Conservation (phyloP, 2,113 vertebrate species). For the Thermophis baileyi region DNA sequence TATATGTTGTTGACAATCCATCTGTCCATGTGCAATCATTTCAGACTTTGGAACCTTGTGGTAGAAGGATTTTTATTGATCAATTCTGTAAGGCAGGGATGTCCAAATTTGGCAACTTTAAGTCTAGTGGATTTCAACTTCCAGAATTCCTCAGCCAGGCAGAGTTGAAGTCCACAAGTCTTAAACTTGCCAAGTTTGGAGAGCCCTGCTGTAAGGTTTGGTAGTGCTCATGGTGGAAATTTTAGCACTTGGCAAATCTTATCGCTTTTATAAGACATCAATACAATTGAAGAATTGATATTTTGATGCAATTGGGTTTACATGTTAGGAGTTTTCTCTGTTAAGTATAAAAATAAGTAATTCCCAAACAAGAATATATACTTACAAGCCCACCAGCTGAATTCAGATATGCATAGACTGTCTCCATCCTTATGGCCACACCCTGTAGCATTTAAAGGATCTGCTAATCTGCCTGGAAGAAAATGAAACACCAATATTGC, state of each 20-base stretch:
- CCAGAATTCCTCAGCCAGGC: not conserved
- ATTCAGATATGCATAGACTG: slow-evolving; percentile 55
- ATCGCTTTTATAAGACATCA: not conserved
- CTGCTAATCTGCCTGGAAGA: slow-evolving; percentile 69
- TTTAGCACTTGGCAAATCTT: not conserved
- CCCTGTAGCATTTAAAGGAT: slow-evolving; percentile 43
- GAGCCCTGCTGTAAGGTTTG: not conserved
- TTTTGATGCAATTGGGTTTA: not conserved
- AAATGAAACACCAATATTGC: not conserved
- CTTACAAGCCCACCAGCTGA: slow-evolving; percentile 79
- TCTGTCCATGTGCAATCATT: not conserved
- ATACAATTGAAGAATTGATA: not conserved
- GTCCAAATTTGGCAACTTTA: not conserved
- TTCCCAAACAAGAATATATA: slow-evolving; percentile 23
- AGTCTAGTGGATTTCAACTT: not conserved
- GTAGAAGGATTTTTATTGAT: not conserved
- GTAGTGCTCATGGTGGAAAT: not conserved
- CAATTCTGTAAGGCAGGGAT: not conserved
- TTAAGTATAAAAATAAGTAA: not conserved
- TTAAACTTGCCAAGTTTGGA: too few relatives aligned
- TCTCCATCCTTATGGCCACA: slow-evolving; percentile 59
- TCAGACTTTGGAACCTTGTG: not conserved
- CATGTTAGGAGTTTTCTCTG: not conserved
- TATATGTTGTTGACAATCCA: not conserved
- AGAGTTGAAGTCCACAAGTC: too few relatives aligned